Evolutionary conservation across 2,113 vertebrate species (phyloP).

Genomic region (Anoura caudifer): DNA sequence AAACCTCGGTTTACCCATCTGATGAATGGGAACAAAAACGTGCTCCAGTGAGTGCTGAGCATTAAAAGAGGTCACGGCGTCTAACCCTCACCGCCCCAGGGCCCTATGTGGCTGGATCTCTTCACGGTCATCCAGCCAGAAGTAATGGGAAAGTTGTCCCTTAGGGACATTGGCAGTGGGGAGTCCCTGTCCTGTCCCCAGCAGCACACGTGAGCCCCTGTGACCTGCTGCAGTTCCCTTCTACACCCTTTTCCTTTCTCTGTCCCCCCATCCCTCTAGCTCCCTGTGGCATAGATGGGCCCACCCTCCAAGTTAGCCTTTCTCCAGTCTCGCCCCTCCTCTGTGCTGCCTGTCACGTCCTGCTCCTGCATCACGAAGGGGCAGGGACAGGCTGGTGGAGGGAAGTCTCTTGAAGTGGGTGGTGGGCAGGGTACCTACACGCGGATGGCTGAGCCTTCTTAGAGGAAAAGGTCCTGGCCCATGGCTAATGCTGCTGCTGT

Average conservation of each 20-base stretch:
- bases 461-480: accelerated
- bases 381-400: not conserved
- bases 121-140: not conserved
- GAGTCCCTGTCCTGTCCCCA: not conserved
- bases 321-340: not conserved
- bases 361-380: not conserved
- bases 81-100: not conserved
- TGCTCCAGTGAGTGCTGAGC: not conserved
- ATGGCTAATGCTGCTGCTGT: accelerated
- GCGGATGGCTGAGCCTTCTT: not conserved
- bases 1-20: not conserved
- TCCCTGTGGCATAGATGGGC: not conserved
- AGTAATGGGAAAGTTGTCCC: not conserved
- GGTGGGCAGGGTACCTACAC: accelerated
- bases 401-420: not conserved
- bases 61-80: not conserved
- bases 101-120: not conserved
- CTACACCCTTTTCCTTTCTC: not conserved
- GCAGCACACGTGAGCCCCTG: not conserved
- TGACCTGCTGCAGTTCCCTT: not conserved
- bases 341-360: not conserved
- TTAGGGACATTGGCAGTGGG: not conserved
- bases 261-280: accelerated
- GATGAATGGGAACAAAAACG: not conserved
- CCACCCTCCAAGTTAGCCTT: not conserved